Conservation (phyloP, 2,113 vertebrate genomes). For the Pachyramphus minor region DNA sequence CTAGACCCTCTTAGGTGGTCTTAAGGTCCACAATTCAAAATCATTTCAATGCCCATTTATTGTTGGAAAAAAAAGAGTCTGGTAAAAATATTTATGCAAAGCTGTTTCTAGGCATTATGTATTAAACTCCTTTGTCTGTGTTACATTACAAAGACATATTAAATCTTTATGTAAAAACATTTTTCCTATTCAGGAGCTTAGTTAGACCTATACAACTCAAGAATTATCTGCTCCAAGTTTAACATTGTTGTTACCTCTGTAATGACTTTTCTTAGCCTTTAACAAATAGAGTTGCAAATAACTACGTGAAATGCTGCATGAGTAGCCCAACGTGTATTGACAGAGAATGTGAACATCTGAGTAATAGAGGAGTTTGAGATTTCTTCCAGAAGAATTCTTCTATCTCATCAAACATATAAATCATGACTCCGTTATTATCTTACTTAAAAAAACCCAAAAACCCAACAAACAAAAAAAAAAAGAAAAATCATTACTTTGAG, state of each 20-base stretch:
- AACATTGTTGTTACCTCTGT: not conserved
- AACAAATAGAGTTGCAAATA: not conserved
- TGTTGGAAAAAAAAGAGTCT: not conserved
- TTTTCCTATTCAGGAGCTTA: not conserved
- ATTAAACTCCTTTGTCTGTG: not conserved
- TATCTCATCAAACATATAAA: not conserved
- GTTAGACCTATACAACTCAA: not conserved
- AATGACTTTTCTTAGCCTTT: not conserved
- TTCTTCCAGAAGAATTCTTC: not conserved
- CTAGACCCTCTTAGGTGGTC: not conserved
- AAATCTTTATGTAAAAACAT: not conserved
- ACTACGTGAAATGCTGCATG: not conserved
- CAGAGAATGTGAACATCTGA: not conserved
- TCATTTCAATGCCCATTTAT: not conserved
- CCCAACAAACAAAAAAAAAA: not conserved
- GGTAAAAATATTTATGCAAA: not conserved
- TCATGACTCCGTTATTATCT: not conserved
- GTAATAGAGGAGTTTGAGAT: not conserved
- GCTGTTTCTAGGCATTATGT: not conserved
- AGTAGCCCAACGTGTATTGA: not conserved
- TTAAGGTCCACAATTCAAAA: not conserved
- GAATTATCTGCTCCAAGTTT: not conserved
- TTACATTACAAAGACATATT: not conserved
- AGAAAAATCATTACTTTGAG: not conserved
- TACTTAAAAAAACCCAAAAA: not conserved